Base-by-base conservation (phyloP, 1,140 invertebrate genomes). In the Philopotamus ludificatus region DNA sequence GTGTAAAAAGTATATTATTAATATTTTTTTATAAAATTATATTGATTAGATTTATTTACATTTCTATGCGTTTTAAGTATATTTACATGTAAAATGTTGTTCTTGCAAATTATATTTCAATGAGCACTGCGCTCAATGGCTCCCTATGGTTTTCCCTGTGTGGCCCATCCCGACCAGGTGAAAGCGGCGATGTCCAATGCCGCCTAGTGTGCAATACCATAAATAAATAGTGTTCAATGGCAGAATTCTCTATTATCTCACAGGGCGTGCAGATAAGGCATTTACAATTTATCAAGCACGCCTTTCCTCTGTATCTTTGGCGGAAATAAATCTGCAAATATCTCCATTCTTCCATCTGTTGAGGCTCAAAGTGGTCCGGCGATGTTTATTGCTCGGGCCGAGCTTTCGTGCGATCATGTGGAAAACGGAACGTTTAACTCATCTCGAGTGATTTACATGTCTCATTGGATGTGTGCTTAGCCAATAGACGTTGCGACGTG, bases 221-320 rank as follows among this genome's bases (percentile, higher is more conserved):
- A 22, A 50, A 62, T 16, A 16, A 50, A 50, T 8, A 8, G 28
- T 25, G 2, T 54, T 3, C 22, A 28, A 8, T 26, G n/a, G 20
- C 20, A 18, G 20, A 44, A 58, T 60, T 16, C 41, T 15, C 7
- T 60, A 60, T 47, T 60, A 60, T 60, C n/a, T n/a, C 42, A 20
- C 20, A 60, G 42, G 57, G 57, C 57, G 57, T 60, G 57, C 57
- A 39, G 18, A 58, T 44, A 44, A 22, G 26, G 23, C 20, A 15
- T 15, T n/a, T 28, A 60, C 57, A 63, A 67, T 67, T 67, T 53
- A 67, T 67, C 65, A 67, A 67, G 58, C 26, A 45, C 42, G 42
- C 50, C 49, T 67, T 63, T 67, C 50, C 54, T 57, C 44, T 51
- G 58, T 47, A 50, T 59, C 64, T 53, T 57, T 57, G 51, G 39